phyloP scores from a whole-genome alignment of 2,113 vertebrate species.

The Cryptotis parvus region DNA sequence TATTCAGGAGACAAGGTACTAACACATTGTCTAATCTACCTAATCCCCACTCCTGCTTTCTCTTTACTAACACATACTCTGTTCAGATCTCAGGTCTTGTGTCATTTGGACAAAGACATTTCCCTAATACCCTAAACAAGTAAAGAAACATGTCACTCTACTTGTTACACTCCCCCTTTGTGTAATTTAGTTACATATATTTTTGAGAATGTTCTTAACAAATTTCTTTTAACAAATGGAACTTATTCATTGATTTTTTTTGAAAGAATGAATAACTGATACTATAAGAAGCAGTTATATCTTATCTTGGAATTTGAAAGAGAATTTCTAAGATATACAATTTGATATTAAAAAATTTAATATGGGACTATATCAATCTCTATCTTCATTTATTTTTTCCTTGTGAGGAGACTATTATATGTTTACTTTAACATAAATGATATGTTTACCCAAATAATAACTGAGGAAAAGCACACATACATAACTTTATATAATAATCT shows the following conservation, averaged over 20 bases:
- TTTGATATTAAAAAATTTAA: neutral
- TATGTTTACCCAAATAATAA: neutral
- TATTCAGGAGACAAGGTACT: neutral
- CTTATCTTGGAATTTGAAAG: neutral
- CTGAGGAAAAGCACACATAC: neutral
- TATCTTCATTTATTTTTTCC: too few relatives aligned
- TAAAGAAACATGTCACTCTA: neutral
- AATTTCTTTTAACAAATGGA: neutral
- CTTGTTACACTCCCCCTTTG: neutral
- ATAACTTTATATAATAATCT: neutral
- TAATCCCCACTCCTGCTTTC: neutral
- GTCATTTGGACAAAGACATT: neutral
- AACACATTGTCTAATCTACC: neutral
- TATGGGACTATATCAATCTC: neutral
- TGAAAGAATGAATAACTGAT: neutral
- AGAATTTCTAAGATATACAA: neutral
- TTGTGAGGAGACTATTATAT: neutral
- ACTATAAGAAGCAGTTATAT: neutral
- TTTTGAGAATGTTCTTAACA: neutral
- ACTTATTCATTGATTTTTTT: neutral
- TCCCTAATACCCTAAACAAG: neutral
- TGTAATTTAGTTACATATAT: neutral
- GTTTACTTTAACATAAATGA: neutral
- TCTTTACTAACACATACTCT: neutral
- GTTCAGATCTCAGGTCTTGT: constrained; percentile 24